Conservation (phyloP, 2,888 invertebrate species). For the Hirtodrosophila alboralis region DNA sequence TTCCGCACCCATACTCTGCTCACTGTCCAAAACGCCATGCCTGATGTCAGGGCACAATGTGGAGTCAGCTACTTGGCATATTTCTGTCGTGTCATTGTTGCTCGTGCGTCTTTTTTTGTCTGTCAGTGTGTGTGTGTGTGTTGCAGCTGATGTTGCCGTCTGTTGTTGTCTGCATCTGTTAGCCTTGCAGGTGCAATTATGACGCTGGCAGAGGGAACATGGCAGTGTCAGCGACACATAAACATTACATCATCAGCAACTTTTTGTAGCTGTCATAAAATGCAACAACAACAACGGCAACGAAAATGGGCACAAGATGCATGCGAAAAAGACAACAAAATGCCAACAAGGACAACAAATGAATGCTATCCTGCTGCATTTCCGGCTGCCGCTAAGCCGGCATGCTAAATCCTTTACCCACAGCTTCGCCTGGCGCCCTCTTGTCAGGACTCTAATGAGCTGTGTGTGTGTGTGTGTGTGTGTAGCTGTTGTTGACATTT, state of each 20-base stretch:
- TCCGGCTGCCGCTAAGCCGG: constrained; percentile 74
- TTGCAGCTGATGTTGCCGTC: constrained; percentile 21
- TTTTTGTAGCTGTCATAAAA: constrained; percentile 75
- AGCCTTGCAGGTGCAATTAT: constrained; percentile 78
- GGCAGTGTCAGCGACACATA: constrained; percentile 76
- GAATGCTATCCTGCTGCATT: constrained; percentile 74
- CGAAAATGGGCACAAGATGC: constrained; percentile 50
- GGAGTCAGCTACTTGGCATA: constrained; percentile 74
- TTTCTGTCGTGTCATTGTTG: constrained; percentile 76
- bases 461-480: constrained; percentile 35
- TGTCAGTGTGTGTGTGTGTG: too few relatives aligned
- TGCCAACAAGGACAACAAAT: constrained; percentile 64
- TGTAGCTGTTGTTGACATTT: constrained; percentile 74
- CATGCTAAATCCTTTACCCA: constrained; percentile 64
- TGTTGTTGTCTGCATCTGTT: constrained; percentile 67
- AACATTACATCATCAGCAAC: constrained; percentile 78
- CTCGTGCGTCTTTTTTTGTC: constrained; percentile 69
- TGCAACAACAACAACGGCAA: constrained; percentile 36
- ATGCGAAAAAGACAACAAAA: constrained; percentile 49
- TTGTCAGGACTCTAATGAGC: constrained; percentile 71
- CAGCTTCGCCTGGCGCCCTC: constrained; percentile 5
- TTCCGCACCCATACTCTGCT: too few relatives aligned
- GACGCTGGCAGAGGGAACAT: constrained; percentile 51
- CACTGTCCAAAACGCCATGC: constrained; percentile 7
- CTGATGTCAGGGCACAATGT: constrained; percentile 45